A percentile compares a stretch with the other conserved stretches of the same genome.
Conservation (phyloP, 2,113 vertebrate species). For the Chloropsis hardwickii region DNA sequence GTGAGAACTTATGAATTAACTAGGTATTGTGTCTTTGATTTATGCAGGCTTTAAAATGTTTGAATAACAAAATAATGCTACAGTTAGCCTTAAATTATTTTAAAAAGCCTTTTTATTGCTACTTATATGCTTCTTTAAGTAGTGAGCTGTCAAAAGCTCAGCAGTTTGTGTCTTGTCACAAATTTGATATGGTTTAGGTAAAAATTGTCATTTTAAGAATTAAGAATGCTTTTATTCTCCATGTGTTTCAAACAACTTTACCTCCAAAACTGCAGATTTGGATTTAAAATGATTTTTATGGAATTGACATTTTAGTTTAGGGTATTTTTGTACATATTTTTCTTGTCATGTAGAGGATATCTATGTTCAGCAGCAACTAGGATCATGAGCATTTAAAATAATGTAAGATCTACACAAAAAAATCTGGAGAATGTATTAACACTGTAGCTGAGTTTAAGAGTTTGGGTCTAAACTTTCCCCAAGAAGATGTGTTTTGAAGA, state of each 20-base stretch:
- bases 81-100: slow-evolving; percentile 62
- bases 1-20: slow-evolving; percentile 49
- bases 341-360: slow-evolving; percentile 59
- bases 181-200: slow-evolving; percentile 69
- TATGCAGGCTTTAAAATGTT: slow-evolving; percentile 57
- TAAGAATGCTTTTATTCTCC: slow-evolving; percentile 67
- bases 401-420: slow-evolving; percentile 61
- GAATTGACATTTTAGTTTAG: slow-evolving; percentile 62
- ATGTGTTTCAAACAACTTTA: slow-evolving; percentile 61
- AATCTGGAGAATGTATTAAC: background rate
- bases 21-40: slow-evolving; percentile 54
- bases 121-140: slow-evolving; percentile 70
- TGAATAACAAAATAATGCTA: slow-evolving; percentile 72
- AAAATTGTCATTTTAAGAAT: slow-evolving; percentile 65
- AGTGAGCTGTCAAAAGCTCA: slow-evolving; percentile 63
- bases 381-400: slow-evolving; percentile 57
- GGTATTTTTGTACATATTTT: slow-evolving; percentile 63
- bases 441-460: background rate
- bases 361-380: slow-evolving; percentile 51
- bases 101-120: slow-evolving; percentile 69
- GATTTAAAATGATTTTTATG: slow-evolving; percentile 54
- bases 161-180: slow-evolving; percentile 69
- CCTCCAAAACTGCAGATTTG: slow-evolving; percentile 41
- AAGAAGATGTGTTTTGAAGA: background rate
- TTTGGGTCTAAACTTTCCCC: background rate